Evolutionary conservation across 2,888 invertebrate genomes (phyloP).

Genomic region (Atethmia centrago): DNA sequence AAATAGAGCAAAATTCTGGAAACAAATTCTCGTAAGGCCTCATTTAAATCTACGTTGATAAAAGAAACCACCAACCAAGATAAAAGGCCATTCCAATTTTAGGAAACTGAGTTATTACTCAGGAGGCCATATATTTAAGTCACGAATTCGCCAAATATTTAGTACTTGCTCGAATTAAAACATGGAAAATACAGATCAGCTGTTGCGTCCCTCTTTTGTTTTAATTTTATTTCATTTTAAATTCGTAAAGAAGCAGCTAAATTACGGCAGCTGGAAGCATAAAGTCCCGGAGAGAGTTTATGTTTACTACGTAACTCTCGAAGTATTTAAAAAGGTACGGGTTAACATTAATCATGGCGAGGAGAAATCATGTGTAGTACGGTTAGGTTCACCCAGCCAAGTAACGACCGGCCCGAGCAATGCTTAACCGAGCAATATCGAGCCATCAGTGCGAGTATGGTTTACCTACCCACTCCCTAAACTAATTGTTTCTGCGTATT

Average conservation of each 20-base stretch:
- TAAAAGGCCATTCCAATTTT: constrained; percentile 30
- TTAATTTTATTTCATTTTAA: constrained; percentile 37
- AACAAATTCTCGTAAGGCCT: constrained; percentile 13
- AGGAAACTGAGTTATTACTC: constrained; percentile 35
- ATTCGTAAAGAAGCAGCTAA: constrained; percentile 35
- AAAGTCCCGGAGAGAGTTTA: constrained; percentile 33
- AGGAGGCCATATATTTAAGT: constrained; percentile 45
- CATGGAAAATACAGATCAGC: constrained; percentile 53
- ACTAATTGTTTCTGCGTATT: constrained; percentile 65
- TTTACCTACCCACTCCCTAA: constrained; percentile 49
- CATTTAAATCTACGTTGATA: constrained; percentile 5
- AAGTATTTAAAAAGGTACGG: constrained; percentile 59
- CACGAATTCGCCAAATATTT: constrained; percentile 56
- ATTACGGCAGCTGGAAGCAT: constrained; percentile 48
- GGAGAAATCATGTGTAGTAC: constrained; percentile 54
- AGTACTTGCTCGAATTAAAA: constrained; percentile 50
- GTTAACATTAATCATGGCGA: constrained; percentile 51
- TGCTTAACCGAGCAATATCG: constrained; percentile 57
- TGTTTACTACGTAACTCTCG: constrained; percentile 48
- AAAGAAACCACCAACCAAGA: constrained; percentile 30
- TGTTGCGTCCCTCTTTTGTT: constrained; percentile 41
- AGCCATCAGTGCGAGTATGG: constrained; percentile 47
- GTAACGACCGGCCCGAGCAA: constrained; percentile 43
- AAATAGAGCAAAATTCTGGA: background rate
- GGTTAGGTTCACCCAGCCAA: constrained; percentile 55